Conservation (phyloP, 2,113 vertebrate species). For the Spea multiplicata region DNA sequence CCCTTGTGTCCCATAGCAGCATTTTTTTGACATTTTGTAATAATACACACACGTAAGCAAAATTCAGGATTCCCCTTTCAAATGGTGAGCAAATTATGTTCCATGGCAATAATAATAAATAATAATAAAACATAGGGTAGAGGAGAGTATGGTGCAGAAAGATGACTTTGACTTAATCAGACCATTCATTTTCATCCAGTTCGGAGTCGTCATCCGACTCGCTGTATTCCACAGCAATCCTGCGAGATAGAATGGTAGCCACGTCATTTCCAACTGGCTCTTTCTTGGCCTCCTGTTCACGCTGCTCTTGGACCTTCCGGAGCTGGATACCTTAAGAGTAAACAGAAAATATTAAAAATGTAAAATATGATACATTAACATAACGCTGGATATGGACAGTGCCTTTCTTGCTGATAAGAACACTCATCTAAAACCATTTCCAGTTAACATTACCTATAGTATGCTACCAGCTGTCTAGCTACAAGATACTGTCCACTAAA, state of each 20-base stretch:
- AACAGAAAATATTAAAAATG: background rate
- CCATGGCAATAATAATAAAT: background rate
- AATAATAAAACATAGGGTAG: slow-evolving; percentile 1
- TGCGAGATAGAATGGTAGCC: slow-evolving; percentile 86
- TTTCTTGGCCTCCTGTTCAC: slow-evolving; percentile 89
- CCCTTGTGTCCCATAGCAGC: background rate
- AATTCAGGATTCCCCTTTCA: background rate
- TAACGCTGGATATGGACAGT: too few species aligned
- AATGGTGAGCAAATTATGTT: background rate
- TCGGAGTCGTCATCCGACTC: slow-evolving; percentile 92
- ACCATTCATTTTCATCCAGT: slow-evolving; percentile 91
- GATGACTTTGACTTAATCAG: slow-evolving; percentile 59
- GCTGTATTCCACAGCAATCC: slow-evolving; percentile 91
- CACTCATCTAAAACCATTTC: too few species aligned
- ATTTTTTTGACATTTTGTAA: background rate
- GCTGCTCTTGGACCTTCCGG: slow-evolving; percentile 90
- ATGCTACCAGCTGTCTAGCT: too few species aligned
- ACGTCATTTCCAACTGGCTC: slow-evolving; percentile 90
- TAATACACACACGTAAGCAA: background rate
- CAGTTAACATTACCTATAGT: too few species aligned
- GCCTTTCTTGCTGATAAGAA: too few species aligned
- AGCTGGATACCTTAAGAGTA: slow-evolving; percentile 79
- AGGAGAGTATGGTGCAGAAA: background rate
- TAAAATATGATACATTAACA: background rate
- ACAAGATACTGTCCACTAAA: too few species aligned